Evolutionary conservation across 1,140 invertebrate species (phyloP).

Genomic region (Nylanderia fulva): DNA sequence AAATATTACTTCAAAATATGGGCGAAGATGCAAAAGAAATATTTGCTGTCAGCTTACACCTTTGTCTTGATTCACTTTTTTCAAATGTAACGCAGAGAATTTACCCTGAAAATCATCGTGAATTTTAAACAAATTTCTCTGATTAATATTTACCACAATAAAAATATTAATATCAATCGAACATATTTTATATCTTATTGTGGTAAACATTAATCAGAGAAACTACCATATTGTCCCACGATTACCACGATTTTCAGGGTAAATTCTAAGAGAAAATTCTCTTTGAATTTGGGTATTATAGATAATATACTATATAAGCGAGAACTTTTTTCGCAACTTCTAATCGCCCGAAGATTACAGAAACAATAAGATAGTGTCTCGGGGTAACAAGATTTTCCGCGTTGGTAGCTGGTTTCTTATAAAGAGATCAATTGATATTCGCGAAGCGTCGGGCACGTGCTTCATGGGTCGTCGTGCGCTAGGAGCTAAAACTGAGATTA

Average conservation of each 20-base stretch:
- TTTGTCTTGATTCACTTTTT: not conserved
- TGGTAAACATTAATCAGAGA: too few relatives aligned
- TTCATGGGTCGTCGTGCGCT: not conserved
- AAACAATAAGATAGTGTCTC: constrained; percentile 14
- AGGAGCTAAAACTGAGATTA: constrained; percentile 23
- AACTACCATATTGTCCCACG: too few relatives aligned
- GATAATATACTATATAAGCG: not conserved
- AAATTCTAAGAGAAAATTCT: too few relatives aligned
- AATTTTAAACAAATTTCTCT: too few relatives aligned
- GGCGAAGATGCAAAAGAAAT: not conserved
- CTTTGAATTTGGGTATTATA: too few relatives aligned
- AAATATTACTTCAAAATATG: not conserved
- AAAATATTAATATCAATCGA: too few relatives aligned
- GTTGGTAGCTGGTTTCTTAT: not conserved
- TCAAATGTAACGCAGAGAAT: too few relatives aligned
- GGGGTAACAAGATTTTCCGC: constrained; percentile 52
- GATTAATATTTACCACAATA: too few relatives aligned
- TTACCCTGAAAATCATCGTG: too few relatives aligned
- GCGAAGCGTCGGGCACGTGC: constrained; percentile 21
- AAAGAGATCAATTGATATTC: constrained; percentile 49
- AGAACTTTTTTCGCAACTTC: constrained; percentile 8
- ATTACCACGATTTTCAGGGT: too few relatives aligned
- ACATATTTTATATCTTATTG: too few relatives aligned
- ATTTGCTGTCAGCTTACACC: not conserved
- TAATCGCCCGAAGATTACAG: not conserved